phyloP scores from a whole-genome alignment of 2,797 vertebrate species.

The Silurus lanzhouensis region DNA sequence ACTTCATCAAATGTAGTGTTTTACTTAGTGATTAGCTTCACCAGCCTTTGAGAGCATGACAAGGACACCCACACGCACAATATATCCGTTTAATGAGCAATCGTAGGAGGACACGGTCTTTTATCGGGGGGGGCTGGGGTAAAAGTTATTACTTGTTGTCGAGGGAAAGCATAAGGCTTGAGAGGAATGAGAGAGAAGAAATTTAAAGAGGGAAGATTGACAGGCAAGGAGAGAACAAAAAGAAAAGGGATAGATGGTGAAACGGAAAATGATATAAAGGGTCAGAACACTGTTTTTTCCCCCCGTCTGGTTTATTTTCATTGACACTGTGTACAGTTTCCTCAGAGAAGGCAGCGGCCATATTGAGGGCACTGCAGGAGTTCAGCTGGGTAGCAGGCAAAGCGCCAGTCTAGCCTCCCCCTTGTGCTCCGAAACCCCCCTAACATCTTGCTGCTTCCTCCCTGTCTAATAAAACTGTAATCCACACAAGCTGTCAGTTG shows the following conservation, averaged over 20 bases:
- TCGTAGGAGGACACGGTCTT: slow-evolving; percentile 78
- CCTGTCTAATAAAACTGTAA: slow-evolving; percentile 81
- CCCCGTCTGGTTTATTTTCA: slow-evolving; percentile 54
- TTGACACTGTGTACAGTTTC: slow-evolving; percentile 56
- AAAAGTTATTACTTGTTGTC: slow-evolving; percentile 32
- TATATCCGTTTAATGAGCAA: slow-evolving; percentile 91
- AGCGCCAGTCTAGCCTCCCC: slow-evolving; percentile 68
- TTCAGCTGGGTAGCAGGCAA: slow-evolving; percentile 74
- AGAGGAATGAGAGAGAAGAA: slow-evolving; percentile 17
- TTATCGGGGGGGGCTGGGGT: slow-evolving; percentile 36
- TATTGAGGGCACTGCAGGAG: slow-evolving; percentile 77
- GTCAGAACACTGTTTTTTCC: slow-evolving; percentile 39
- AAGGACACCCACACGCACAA: slow-evolving; percentile 76
- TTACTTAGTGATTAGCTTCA: slow-evolving; percentile 99
- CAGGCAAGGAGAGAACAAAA: neutral
- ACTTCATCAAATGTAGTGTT: slow-evolving; percentile 99
- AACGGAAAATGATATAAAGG: neutral
- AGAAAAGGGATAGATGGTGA: neutral
- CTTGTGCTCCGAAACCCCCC: slow-evolving; percentile 74
- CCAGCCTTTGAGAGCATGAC: slow-evolving; percentile 87
- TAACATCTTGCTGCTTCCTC: slow-evolving; percentile 81
- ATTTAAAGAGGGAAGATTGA: neutral
- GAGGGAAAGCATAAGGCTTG: neutral
- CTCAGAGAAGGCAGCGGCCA: slow-evolving; percentile 65
- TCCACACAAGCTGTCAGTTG: slow-evolving; percentile 86